Evolutionary conservation across 2,113 vertebrate species (phyloP), one percentile per base, ranked within the genome.

Genomic region (Anoplopoma fimbria): DNA sequence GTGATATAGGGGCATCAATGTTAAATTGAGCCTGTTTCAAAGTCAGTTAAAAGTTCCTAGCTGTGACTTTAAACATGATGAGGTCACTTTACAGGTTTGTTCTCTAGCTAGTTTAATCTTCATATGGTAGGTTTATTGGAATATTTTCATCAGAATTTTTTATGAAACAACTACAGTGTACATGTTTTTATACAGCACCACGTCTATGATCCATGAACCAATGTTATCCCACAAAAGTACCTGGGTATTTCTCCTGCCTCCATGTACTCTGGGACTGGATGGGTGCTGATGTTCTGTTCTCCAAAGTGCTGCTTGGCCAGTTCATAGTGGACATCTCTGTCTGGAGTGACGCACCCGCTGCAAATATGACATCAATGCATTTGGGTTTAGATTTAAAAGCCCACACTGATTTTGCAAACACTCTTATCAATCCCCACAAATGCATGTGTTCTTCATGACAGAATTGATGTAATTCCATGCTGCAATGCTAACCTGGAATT

Each of bases 231-330:
- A 68, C 6, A 94, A 93, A 91, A 93, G 75, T 96, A 97, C 25
- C 94, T 94, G 23, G 96, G 96, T 91, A 96, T 89, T 71, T 95
- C 92, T 76, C 95, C 95, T 3, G 92, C 95, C 36, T 95, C 93
- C 93, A 97, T 95, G 87, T 96, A 97, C 58, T 96, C 95, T 0
- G 96, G 96, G 51, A 96, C 92, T 0, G 94, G 95, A 70, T 97
- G 94, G 2, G 81, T 93, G 82, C 91, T 95, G 13, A 92, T 87
- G 9, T 92, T 93, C 6, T 86, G 77, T 55, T 94, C 89, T 70
- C 94, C 96, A 60, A 97, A 97, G 5, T 96, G 89, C 72, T 90
- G 90, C 19, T 73, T 93, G 0, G 85, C 61, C 34, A 96, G 82
- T 0, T 95, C 93, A 15, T 79, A 82, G 80, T 96, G 96, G 31